phyloP scores from a whole-genome alignment of 2,888 invertebrate genomes.

The Germaria angustata region DNA sequence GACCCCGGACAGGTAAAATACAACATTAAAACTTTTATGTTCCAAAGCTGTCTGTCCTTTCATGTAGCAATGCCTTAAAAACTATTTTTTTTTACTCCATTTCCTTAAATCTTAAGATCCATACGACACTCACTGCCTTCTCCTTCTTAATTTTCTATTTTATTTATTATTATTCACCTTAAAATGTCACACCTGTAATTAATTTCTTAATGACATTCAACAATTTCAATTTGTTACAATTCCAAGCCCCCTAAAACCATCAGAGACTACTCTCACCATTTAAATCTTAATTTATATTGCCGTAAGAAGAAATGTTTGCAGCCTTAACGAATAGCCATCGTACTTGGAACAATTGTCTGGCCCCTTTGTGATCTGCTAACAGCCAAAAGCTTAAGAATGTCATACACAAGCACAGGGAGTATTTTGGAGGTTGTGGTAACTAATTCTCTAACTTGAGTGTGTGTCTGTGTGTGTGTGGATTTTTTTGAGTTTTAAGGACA shows the following conservation, averaged over 20 bases:
- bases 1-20: too few species aligned
- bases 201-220: conserved; percentile 62
- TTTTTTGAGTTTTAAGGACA: not conserved
- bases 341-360: conserved; percentile 19
- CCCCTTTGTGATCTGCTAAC: conserved; percentile 1
- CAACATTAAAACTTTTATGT: too few species aligned
- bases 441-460: too few species aligned
- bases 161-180: conserved; percentile 57
- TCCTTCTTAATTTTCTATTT: conserved; percentile 6
- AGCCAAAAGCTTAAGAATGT: conserved; percentile 22
- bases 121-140: too few species aligned
- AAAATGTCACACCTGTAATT: conserved; percentile 62
- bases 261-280: not conserved
- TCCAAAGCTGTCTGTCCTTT: too few species aligned
- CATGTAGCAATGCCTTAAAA: too few species aligned
- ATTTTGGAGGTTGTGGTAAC: conserved; percentile 11
- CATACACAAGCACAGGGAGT: not conserved
- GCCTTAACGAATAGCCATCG: not conserved
- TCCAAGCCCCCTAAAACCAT: not conserved
- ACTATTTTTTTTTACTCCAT: too few species aligned
- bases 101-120: too few species aligned
- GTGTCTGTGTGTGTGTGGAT: too few species aligned
- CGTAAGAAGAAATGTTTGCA: conserved; percentile 2
- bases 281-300: conserved; percentile 25
- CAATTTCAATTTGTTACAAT: conserved; percentile 62